Evolutionary conservation across 2,888 invertebrate species (phyloP).

Genomic region (Stramonita haemastoma): DNA sequence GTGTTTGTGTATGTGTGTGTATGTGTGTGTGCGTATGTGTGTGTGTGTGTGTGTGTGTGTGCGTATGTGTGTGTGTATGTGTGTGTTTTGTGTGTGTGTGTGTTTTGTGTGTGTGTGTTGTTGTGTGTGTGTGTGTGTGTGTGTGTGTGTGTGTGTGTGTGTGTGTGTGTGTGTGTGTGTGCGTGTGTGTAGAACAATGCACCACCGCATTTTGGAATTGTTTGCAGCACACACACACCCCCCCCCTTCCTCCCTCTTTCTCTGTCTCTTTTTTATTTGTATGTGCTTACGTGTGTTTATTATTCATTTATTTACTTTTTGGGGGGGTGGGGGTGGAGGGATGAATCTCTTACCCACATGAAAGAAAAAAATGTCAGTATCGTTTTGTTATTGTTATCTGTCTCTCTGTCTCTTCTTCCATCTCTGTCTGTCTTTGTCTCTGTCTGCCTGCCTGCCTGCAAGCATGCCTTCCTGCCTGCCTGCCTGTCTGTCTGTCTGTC

Average conservation of each 20-base stretch:
- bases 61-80: background rate
- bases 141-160: constrained; percentile 2
- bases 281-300: too few species aligned
- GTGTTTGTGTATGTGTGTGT: background rate
- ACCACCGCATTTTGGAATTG: background rate
- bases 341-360: too few species aligned
- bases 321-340: too few species aligned
- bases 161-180: background rate
- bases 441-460: too few species aligned
- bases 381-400: too few species aligned
- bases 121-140: background rate
- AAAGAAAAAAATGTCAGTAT: too few species aligned
- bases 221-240: background rate
- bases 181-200: background rate
- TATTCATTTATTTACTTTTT: too few species aligned
- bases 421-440: background rate
- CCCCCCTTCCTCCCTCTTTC: too few species aligned
- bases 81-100: background rate
- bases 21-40: background rate
- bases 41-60: background rate
- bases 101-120: background rate
- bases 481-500: too few species aligned
- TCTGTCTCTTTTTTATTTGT: too few species aligned
- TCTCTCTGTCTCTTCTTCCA: background rate
- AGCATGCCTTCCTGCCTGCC: too few species aligned